phyloP scores from a whole-genome alignment of 2,888 invertebrate genomes.

The Ectemnius continuus region DNA sequence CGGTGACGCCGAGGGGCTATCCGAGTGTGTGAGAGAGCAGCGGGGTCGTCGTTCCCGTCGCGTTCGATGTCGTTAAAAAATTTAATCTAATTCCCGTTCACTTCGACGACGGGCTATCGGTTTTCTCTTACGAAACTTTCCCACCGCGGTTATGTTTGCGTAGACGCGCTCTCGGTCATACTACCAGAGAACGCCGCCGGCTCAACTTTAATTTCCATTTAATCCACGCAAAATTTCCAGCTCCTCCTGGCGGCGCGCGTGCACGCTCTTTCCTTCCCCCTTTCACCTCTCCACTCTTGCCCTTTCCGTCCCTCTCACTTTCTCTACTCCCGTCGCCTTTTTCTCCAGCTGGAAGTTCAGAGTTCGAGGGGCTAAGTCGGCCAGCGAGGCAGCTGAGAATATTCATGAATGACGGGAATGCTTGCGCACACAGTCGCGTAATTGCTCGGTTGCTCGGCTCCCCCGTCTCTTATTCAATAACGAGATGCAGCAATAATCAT shows the following conservation, averaged over 20 bases:
- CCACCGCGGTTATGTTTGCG: conserved; percentile 10
- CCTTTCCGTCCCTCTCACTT: no score
- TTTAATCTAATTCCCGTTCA: conserved; percentile 3
- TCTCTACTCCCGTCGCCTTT: no score
- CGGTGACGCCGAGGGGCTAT: not conserved
- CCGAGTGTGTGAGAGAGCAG: no score
- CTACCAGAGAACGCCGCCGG: not conserved
- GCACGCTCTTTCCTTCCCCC: no score
- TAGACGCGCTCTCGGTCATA: not conserved
- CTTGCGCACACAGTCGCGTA: conserved; percentile 16
- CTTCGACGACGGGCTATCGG: conserved; percentile 33
- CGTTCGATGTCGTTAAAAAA: conserved; percentile 1
- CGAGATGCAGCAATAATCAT: no score
- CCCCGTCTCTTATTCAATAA: no score
- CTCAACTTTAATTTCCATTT: conserved; percentile 35
- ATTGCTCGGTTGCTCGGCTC: conserved; percentile 1
- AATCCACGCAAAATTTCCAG: conserved; percentile 25
- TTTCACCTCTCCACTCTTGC: no score
- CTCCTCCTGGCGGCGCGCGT: no score
- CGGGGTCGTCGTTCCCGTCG: no score
- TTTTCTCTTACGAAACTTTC: conserved; percentile 10
- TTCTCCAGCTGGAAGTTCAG: no score
- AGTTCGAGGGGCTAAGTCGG: no score
- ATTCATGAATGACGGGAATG: conserved; percentile 28
- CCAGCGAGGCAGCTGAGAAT: conserved; percentile 18